Evolutionary conservation across 2,113 vertebrate species (phyloP), one percentile per base, ranked within the genome.

Genomic region (Anolis carolinensis): DNA sequence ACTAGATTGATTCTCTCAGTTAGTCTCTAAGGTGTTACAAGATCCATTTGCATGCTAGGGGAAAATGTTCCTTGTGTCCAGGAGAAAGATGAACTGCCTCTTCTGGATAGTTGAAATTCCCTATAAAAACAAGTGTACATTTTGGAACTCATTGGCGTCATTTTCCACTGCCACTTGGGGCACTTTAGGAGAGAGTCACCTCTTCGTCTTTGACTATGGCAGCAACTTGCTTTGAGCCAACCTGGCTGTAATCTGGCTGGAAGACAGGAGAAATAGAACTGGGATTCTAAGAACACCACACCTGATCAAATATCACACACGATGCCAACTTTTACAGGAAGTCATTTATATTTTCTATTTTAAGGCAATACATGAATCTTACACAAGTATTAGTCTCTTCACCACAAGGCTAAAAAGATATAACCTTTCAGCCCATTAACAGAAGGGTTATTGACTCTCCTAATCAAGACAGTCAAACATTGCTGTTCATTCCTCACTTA

Each of bases 391-490:
- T 81, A 20, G 7, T 48, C 11, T 27, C 3, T 77, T 59, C 20
- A 44, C 34, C 2, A 13, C 8, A 63, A 75, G 63, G 44, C 14
- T 59, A 30, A 36, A 84, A 75, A 21, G 11, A 72, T 62, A 1
- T 2, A 67, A 25, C n/a, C 34, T 83, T 39, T n/a, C 14, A 39
- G 70, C 55, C 62, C 30, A 34, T 52, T 70, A 55, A 30, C 4
- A 23, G 67, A 25, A 50, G 18, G 79, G 0, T 90, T 87, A 87
- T 92, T 95, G 88, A 88, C 34, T 79, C 13, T 72, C 52, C 7
- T 4, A 25, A 36, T 86, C 87, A 36, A 80, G 86, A 39, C 30
- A 81, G 9, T 88, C 84, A 81, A 78, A 89, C 89, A 90, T 9
- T n/a, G 73, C 74, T 25, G 70, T 10, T 89, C 86, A 82, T 84